Conservation (phyloP, 2,113 vertebrate species). For the Montifringilla adamsi region DNA sequence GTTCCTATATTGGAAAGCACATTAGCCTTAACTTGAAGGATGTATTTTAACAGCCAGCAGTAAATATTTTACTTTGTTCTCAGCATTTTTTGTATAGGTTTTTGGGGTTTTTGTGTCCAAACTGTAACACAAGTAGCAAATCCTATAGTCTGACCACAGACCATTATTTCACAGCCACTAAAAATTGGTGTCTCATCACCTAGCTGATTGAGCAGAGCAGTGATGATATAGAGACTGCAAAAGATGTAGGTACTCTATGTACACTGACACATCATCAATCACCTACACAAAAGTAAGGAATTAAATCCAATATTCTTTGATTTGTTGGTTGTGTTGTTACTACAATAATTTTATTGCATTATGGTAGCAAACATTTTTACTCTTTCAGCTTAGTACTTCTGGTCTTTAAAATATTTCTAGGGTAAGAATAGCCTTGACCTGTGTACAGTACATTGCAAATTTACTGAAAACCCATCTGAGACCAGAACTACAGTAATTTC, state of each 20-base stretch:
- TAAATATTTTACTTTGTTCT: slow-evolving; percentile 66
- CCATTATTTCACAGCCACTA: background rate
- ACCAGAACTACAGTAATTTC: background rate
- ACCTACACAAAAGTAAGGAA: background rate
- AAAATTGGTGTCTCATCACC: slow-evolving; percentile 8
- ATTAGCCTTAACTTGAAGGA: slow-evolving; percentile 65
- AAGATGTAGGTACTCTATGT: background rate
- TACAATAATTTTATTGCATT: background rate
- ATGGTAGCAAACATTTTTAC: background rate
- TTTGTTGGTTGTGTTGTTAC: background rate
- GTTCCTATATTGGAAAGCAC: slow-evolving; percentile 61
- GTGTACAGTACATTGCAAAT: background rate
- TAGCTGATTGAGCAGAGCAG: background rate
- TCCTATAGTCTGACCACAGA: slow-evolving; percentile 14
- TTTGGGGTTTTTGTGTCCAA: background rate
- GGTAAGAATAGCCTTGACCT: background rate
- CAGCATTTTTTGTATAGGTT: slow-evolving; percentile 1
- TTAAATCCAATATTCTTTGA: background rate
- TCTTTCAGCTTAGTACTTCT: background rate
- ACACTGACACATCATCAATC: background rate
- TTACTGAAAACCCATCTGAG: background rate
- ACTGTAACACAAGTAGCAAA: slow-evolving; percentile 3
- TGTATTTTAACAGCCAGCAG: slow-evolving; percentile 60
- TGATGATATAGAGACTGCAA: background rate
- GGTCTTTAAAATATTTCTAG: background rate